Conservation (phyloP, 2,888 invertebrate species). For the Erpobdella octoculata region DNA sequence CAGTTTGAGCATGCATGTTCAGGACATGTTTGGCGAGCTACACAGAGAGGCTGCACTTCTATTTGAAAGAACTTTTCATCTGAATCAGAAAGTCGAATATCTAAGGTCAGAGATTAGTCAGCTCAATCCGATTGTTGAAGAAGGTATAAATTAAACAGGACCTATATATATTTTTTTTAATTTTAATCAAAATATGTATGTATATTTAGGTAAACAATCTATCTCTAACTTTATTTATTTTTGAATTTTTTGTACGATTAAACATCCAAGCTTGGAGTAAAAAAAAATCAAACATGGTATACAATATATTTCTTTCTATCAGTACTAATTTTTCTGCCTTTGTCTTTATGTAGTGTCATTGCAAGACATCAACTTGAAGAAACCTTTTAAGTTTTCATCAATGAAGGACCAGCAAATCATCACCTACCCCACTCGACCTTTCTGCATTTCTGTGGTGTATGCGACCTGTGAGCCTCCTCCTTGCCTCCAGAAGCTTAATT, state of each 20-base stretch:
- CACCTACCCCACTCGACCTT: conserved; percentile 84
- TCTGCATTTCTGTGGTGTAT: conserved; percentile 87
- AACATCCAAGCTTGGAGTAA: too few species aligned
- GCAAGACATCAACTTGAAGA: conserved; percentile 89
- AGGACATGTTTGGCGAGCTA: conserved; percentile 24
- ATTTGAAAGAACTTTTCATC: conserved; percentile 11
- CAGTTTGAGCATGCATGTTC: conserved; percentile 14
- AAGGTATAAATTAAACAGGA: too few species aligned
- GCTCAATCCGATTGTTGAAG: conserved; percentile 24
- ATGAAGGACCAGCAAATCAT: conserved; percentile 76
- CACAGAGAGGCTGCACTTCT: conserved; percentile 11
- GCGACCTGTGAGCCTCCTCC: conserved; percentile 86
- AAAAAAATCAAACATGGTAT: too few species aligned
- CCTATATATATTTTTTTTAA: too few species aligned
- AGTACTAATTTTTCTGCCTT: background rate
- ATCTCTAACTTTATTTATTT: background rate
- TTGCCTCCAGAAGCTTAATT: conserved; percentile 86
- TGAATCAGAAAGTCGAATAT: conserved; percentile 11
- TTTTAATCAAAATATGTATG: too few species aligned
- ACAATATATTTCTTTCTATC: too few species aligned
- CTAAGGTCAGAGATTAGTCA: conserved; percentile 12
- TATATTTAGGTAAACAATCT: too few species aligned
- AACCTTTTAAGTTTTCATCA: conserved; percentile 88
- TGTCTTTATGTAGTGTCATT: conserved; percentile 52
- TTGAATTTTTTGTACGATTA: background rate